phyloP scores from a whole-genome alignment of 1,140 invertebrate genomes.

The Caenorhabditis tropicalis region DNA sequence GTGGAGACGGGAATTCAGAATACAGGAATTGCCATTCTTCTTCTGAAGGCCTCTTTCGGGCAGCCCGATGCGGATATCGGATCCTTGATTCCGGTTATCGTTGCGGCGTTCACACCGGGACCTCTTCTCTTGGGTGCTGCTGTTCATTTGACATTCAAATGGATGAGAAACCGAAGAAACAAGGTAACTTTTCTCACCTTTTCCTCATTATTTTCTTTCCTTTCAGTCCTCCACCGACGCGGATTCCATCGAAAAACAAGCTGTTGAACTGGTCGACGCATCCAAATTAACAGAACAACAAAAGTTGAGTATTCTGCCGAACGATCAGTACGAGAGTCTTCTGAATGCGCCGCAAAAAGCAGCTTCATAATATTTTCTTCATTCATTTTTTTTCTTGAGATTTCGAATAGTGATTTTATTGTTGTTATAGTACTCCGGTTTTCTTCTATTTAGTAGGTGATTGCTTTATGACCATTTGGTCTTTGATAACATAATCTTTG shows the following conservation, averaged over 20 bases:
- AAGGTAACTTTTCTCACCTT: background rate
- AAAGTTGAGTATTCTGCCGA: background rate
- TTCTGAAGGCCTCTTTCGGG: conserved; percentile 77
- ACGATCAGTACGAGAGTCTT: background rate
- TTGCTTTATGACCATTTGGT: background rate
- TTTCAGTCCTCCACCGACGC: background rate
- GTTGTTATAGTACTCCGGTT: background rate
- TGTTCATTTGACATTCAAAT: conserved; percentile 64
- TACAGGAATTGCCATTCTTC: conserved; percentile 87
- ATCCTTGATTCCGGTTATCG: conserved; percentile 83
- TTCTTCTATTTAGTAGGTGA: background rate
- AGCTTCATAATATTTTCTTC: too few species aligned
- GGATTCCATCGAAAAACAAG: background rate
- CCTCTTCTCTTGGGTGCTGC: conserved; percentile 77
- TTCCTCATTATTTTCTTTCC: background rate
- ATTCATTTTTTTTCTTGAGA: background rate
- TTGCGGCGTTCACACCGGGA: conserved; percentile 90
- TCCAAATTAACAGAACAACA: conserved; percentile 10
- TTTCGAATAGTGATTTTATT: background rate
- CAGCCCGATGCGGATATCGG: conserved; percentile 74
- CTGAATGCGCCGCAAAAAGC: background rate
- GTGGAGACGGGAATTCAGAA: conserved; percentile 94
- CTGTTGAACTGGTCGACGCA: conserved; percentile 16
- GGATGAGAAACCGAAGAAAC: conserved; percentile 52
- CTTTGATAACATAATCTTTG: background rate